A percentile compares a stretch with the other conserved stretches of the same genome.
Evolutionary conservation across 35 echinoderm and acorn worm genomes (phyloP).

Genomic region (Heliocidaris tuberculata): DNA sequence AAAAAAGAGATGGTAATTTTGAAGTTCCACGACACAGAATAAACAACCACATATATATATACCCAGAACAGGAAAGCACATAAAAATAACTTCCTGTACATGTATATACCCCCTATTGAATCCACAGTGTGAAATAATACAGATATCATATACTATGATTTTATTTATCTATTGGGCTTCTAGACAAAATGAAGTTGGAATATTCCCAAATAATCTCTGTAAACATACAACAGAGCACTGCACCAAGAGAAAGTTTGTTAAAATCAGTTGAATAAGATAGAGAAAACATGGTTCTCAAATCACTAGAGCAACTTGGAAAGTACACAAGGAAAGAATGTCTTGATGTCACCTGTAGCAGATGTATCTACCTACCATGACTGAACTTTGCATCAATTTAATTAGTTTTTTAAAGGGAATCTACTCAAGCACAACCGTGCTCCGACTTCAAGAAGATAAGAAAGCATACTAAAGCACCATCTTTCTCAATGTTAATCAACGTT

Average conservation of each 20-base stretch:
- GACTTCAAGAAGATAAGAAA: neutral
- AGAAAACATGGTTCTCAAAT: neutral
- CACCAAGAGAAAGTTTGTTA: neutral
- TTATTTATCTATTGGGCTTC: neutral
- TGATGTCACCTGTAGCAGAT: neutral
- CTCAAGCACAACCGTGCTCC: neutral
- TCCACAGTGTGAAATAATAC: too few relatives aligned
- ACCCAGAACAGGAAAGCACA: too few relatives aligned
- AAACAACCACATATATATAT: too few relatives aligned
- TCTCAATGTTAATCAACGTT: slow-evolving; percentile 20
- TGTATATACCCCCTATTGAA: too few relatives aligned
- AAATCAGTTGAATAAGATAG: neutral
- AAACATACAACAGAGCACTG: neutral
- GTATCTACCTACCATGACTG: neutral
- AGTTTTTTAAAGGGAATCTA: neutral
- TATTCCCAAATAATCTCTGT: neutral
- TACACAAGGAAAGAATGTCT: slow-evolving; percentile 3
- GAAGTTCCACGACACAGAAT: too few relatives aligned
- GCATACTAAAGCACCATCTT: neutral
- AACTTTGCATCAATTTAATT: slow-evolving; percentile 19
- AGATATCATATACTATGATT: too few relatives aligned
- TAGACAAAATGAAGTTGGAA: neutral
- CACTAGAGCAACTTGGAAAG: neutral
- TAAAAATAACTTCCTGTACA: too few relatives aligned
- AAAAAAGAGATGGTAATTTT: too few relatives aligned